Percentiles rank a stretch among this genome's conserved stretches.
Conservation (phyloP, 2,888 invertebrate genomes). For the Tricholauxania praeusta region DNA sequence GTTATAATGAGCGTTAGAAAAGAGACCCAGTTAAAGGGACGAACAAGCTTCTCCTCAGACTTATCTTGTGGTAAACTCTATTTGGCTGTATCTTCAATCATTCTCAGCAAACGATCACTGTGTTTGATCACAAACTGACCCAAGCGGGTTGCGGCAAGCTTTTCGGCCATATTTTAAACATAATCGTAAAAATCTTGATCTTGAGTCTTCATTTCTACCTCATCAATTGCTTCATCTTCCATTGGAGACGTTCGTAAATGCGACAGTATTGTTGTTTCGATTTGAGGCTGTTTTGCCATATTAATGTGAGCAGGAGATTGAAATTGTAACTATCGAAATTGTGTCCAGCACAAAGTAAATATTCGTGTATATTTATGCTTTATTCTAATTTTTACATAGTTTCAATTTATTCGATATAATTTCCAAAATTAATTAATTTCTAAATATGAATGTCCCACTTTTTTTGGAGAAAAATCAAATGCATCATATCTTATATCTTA, state of each 20-base stretch:
- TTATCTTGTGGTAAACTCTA: conserved; percentile 63
- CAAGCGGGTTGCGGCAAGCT: conserved; percentile 57
- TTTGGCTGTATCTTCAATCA: conserved; percentile 64
- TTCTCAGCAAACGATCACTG: conserved; percentile 56
- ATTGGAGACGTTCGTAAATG: conserved; percentile 18
- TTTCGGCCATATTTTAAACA: conserved; percentile 54
- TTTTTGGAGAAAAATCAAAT: too few relatives aligned
- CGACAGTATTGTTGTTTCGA: conserved; percentile 27
- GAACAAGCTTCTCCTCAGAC: conserved; percentile 48
- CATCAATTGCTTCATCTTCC: conserved; percentile 30
- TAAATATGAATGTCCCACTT: too few relatives aligned
- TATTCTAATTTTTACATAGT: too few relatives aligned
- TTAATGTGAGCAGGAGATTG: conserved; percentile 13
- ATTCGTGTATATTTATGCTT: too few relatives aligned
- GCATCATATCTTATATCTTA: too few relatives aligned
- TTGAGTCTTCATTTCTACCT: conserved; percentile 25
- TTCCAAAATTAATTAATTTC: too few relatives aligned
- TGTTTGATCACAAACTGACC: conserved; percentile 61
- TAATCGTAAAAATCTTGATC: conserved; percentile 44
- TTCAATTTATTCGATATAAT: too few relatives aligned
- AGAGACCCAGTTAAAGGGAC: conserved; percentile 63
- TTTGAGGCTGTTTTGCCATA: conserved; percentile 50
- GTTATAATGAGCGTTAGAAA: conserved; percentile 60
- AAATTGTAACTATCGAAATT: too few relatives aligned
- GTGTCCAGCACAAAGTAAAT: too few relatives aligned